Base-by-base conservation (phyloP, 53 echinoderm and acorn worm genomes). In the Echinarachnius parma region DNA sequence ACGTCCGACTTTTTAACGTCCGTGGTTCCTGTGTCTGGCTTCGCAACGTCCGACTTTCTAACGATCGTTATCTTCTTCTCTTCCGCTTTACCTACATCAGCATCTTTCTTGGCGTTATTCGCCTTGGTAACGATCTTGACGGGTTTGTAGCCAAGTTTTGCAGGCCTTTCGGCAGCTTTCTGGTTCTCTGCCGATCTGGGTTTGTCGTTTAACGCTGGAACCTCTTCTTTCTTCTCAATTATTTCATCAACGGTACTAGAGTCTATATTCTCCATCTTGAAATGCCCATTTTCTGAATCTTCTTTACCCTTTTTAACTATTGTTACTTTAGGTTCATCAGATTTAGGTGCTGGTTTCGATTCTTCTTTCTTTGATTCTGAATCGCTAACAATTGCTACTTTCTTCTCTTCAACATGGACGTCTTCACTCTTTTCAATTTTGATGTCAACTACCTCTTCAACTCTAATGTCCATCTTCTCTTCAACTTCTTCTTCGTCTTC, bases 11-110 rank as follows among this genome's bases (percentile, higher is more conserved):
- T 42, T 13, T 42, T 42, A 7, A 9, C 42, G 42, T 42, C 42
- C 14, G 7, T 42, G n/a, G n/a, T n/a, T n/a, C n/a, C n/a, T n/a
- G n/a, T n/a, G n/a, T 13, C 14, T 42, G 42, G 13, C 8, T 7
- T 18, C 59, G 31, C 21, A 21, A 18, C 21, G 2, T 63, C 63
- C 1, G 63, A 42, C 23, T 63, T 63, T 24, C 3, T 35, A 21
- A 42, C 62, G 37, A 62, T 42, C 10, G 63, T 63, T 16, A 47
- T 33, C 21, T 66, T 66, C 31, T 48, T 46, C 28, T 66, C 66
- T 30, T 47, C 28, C 37, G 10, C 5, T 4, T 66, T 66, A 1
- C 27, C 31, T 28, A 36, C 45, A 11, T 62, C 37, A 8, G 5
- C 31, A 8, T 59, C 59, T 32, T 59, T 34, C 2, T 59, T n/a